Base-by-base conservation (phyloP, 1,140 invertebrate genomes). In the Thaumetopoea pityocampa region DNA sequence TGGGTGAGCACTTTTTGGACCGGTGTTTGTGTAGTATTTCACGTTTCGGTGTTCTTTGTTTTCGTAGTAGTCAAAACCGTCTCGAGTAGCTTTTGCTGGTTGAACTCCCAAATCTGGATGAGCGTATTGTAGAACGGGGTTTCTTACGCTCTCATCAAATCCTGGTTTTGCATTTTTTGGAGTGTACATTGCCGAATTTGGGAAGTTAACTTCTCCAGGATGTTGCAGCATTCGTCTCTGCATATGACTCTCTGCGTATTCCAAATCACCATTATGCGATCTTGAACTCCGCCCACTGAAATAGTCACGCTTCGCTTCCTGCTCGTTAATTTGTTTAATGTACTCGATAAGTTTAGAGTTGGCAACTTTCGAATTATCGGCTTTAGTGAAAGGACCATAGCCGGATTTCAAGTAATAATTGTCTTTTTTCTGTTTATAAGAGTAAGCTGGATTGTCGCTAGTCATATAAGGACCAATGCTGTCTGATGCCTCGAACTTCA, bases 51-150 rank as follows among this genome's bases (percentile, higher is more conserved):
- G n/a, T 37, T 72, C 62, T 24, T 55, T 64, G 8, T 68, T 68
- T 34, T 80, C 76, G 33, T 62, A 69, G 22, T 66, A 72, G 2
- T 78, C 73, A 14, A 85, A 62, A 24, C 84, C 72, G 16, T 86
- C 83, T 15, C 73, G 46, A 1, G 82, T 85, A 1, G 82, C 85
- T 68, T 91, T 92, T 0, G 91, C 92, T 0, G 91, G 90, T 54
- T 93, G 92, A 0, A 92, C 89, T 3, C 92, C 92, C 1, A 93
- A 66, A 52, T 93, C 92, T 0, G 92, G 92, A 68, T 93, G 92
- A 3, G 92, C 92, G 51, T 93, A 93, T 51, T 93, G 91, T 1
- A 93, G 77, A 2, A 93, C 90, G 0, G 92, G 92, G 9, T 90
- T 89, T 28, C 92, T 80, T 0, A 90, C 89, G 22, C 90, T 90